A percentile compares a stretch with the other conserved stretches of the same genome.
Conservation (phyloP, 2,888 invertebrate species). For the Melikaiella ostensackeni region DNA sequence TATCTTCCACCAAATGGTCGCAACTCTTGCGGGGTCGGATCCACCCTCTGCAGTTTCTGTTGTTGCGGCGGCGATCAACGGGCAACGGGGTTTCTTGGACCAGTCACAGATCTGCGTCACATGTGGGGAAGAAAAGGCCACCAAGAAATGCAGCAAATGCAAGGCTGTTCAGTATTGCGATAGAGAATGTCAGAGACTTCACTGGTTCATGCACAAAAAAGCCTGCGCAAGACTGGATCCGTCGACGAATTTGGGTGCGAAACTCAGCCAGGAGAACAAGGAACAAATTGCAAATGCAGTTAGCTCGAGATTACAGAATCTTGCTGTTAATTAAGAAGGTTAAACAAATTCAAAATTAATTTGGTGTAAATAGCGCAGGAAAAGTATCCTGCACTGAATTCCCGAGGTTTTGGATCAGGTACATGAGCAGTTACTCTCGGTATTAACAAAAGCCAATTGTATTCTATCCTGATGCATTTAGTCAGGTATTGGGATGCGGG, state of each 20-base stretch:
- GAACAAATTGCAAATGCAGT: constrained; percentile 68
- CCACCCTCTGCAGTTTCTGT: constrained; percentile 85
- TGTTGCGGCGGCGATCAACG: constrained; percentile 90
- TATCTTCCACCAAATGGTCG: constrained; percentile 91
- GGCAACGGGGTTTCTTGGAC: constrained; percentile 89
- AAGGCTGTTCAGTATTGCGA: constrained; percentile 96
- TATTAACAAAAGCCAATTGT: background rate
- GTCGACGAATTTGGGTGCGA: constrained; percentile 53
- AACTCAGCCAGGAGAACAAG: constrained; percentile 66
- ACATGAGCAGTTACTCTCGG: background rate
- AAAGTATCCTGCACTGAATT: constrained; percentile 10
- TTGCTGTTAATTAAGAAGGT: constrained; percentile 65
- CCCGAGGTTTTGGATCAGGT: background rate
- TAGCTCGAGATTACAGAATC: constrained; percentile 67
- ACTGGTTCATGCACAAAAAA: constrained; percentile 95
- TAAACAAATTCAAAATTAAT: constrained; percentile 8
- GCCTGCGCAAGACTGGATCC: constrained; percentile 84
- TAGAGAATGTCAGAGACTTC: constrained; percentile 94
- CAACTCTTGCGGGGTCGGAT: constrained; percentile 87
- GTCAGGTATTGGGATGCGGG: background rate
- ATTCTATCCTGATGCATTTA: background rate
- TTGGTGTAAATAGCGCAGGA: constrained; percentile 18
- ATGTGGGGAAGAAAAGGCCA: constrained; percentile 92
- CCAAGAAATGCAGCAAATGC: constrained; percentile 96
- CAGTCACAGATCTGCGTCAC: constrained; percentile 86